Evolutionary conservation across 2,888 invertebrate species (phyloP).

Genomic region (Pyrrhosoma nymphula): DNA sequence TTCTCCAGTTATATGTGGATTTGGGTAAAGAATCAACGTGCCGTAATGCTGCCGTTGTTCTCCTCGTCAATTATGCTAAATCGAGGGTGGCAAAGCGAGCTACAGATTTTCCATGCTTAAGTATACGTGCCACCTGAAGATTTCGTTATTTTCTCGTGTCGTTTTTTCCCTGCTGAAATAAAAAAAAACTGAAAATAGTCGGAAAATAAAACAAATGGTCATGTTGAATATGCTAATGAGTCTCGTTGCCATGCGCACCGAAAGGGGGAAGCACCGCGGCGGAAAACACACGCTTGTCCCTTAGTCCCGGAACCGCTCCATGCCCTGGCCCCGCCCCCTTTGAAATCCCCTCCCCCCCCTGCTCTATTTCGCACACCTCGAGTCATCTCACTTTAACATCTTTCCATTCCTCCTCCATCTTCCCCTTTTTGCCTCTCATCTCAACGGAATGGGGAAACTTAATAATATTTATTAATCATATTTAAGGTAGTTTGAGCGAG

Average conservation of each 20-base stretch:
- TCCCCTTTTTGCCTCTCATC: not conserved
- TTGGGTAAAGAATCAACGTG: no score
- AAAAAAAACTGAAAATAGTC: not conserved
- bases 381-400: no score
- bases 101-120: not conserved
- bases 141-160: not conserved
- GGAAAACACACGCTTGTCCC: no score
- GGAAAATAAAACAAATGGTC: not conserved
- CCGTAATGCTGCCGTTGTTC: not conserved
- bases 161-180: not conserved
- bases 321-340: not conserved
- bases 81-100: not conserved
- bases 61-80: not conserved
- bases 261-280: no score
- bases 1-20: no score
- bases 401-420: not conserved
- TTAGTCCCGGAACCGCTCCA: no score
- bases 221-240: not conserved
- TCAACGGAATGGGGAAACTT: no score
- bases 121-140: not conserved
- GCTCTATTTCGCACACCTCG: no score
- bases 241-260: not conserved
- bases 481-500: no score
- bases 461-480: no score
- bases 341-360: not conserved